Percentiles rank a stretch among this genome's conserved stretches.
Conservation (phyloP, 2,113 vertebrate genomes). For the Oreocharis arfaki region DNA sequence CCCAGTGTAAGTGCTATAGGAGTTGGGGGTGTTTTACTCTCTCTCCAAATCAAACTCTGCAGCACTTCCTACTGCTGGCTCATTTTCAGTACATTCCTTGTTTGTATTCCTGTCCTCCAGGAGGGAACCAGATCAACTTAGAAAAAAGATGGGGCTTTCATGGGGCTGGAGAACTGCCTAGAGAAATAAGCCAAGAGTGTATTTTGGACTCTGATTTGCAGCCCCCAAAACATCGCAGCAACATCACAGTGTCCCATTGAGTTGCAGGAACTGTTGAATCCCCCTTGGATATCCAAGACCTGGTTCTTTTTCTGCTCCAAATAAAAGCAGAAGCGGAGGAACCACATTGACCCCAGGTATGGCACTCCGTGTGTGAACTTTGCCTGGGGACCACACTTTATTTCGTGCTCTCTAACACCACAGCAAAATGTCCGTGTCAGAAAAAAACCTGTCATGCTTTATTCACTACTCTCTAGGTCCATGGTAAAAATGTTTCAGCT, state of each 20-base stretch:
- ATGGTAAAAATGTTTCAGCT: not conserved
- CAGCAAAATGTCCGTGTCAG: not conserved
- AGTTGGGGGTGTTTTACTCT: not conserved
- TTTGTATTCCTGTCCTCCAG: not conserved
- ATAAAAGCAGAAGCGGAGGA: not conserved
- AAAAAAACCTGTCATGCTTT: not conserved
- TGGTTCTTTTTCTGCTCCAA: not conserved
- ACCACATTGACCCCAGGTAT: not conserved
- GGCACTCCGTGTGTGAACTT: rapidly evolving
- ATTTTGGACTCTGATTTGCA: not conserved
- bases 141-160: not conserved
- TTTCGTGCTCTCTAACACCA: not conserved
- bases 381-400: not conserved
- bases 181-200: not conserved
- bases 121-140: not conserved
- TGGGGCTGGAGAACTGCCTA: not conserved
- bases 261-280: not conserved
- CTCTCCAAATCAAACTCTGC: not conserved
- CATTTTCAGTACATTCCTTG: not conserved
- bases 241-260: not conserved
- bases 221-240: not conserved
- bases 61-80: not conserved
- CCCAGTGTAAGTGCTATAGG: not conserved
- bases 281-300: not conserved
- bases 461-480: not conserved